These are phyloP conservation scores for Dyspetes luteomarginatus DNA, from an alignment of 2,888 invertebrate species.

Conservation along the genomic window DNA sequence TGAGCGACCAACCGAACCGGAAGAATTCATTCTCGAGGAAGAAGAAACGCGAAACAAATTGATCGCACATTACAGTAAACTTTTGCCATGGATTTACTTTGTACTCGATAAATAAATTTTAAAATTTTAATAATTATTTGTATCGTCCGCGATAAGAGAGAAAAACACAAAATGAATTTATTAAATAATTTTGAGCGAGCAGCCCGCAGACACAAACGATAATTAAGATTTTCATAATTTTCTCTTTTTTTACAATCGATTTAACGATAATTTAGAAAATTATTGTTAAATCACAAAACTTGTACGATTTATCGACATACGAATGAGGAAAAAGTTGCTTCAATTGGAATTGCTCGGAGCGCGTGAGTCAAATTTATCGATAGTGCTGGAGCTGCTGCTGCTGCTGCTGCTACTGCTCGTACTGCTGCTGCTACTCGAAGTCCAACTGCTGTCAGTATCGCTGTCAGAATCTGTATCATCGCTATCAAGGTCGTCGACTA, in stretches of 20 bases:
- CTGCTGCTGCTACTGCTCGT: conserved; percentile 64
- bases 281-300: neutral
- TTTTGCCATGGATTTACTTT: conserved; percentile 79
- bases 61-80: conserved; percentile 79
- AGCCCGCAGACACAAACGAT: neutral
- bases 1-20: conserved; percentile 45
- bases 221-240: neutral
- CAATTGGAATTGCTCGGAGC: conserved; percentile 67
- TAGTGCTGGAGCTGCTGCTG: conserved; percentile 66
- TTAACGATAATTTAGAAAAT: neutral
- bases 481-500: conserved; percentile 59
- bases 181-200: neutral
- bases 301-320: neutral
- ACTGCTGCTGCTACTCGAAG: conserved; percentile 44
- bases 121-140: neutral
- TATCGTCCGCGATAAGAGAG: neutral
- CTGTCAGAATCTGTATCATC: conserved; percentile 70
- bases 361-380: conserved; percentile 76
- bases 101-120: conserved; percentile 71
- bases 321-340: conserved; percentile 16
- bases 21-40: conserved; percentile 60
- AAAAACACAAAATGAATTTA: neutral
- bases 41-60: conserved; percentile 73
- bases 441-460: conserved; percentile 62
- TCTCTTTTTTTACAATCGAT: neutral